Percentiles rank a stretch among this genome's conserved stretches.
phyloP scores from a whole-genome alignment of 2,888 invertebrate species.

The Adelognathus sp. region DNA sequence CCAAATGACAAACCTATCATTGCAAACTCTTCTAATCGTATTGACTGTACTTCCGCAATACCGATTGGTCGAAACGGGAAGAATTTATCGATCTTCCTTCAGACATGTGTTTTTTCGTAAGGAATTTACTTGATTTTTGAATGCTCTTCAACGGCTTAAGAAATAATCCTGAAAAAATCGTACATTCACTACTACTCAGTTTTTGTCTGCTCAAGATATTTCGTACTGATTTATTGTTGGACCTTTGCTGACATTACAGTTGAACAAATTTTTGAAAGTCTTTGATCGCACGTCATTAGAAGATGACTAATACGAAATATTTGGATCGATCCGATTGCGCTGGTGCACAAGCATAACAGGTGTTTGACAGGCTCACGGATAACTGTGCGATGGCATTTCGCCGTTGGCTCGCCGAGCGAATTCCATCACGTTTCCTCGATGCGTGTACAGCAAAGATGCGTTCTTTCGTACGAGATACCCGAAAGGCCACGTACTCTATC shows the following conservation, averaged over 20 bases:
- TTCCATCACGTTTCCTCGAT: constrained; percentile 28
- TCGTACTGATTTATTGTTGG: not conserved
- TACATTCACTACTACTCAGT: too few relatives aligned
- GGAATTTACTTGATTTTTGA: too few relatives aligned
- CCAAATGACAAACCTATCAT: not conserved
- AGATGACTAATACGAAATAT: not conserved
- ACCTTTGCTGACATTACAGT: too few relatives aligned
- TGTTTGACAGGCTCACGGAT: constrained; percentile 8
- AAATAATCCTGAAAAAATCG: too few relatives aligned
- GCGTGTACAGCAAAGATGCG: constrained; percentile 3
- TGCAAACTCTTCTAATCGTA: not conserved
- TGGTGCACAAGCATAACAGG: not conserved
- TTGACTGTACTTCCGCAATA: not conserved
- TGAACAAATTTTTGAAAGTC: not conserved
- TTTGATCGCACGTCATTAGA: not conserved
- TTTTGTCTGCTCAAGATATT: too few relatives aligned
- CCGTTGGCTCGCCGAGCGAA: constrained; percentile 13
- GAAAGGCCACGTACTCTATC: constrained; percentile 1
- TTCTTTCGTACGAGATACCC: constrained; percentile 2
- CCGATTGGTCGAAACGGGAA: too few relatives aligned
- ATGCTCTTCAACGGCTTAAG: too few relatives aligned
- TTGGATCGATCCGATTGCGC: not conserved
- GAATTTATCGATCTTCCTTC: too few relatives aligned
- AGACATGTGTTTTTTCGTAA: too few relatives aligned
- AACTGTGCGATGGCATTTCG: constrained; percentile 15